Evolutionary conservation across 2,888 invertebrate genomes (phyloP), one percentile per base, ranked within the genome.

Genomic region (Brachyptera risi): DNA sequence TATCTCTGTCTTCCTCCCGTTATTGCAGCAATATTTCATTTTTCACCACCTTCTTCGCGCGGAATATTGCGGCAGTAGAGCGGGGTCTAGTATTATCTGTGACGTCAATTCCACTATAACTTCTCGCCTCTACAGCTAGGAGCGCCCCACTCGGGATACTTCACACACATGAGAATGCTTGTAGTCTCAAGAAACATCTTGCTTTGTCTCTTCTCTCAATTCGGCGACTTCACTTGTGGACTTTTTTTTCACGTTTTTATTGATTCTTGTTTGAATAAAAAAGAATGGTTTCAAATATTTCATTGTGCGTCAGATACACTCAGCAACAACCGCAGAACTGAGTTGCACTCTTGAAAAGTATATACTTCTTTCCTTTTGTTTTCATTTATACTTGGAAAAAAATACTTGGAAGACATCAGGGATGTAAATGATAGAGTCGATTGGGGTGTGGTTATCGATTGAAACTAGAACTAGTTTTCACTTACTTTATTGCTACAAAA

Each of bases 21-120:
- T 61, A 61, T 58, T 61, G 58, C 58, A 19, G 38, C 61, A 49
- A 58, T 58, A 61, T 61, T 61, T 61, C 61, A 57, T 50, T 38
- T 31, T 49, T 56, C 49, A 35, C 49, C 50, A 37, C 49, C 58
- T 40, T 21, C 42, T 54, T 47, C 47, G 9, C 47, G 35, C 37
- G 57, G 51, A 58, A 57, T 49, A 44, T 58, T 61, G 47, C 42
- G 7, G 26, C 9, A 26, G 42, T 17, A 5, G 21, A 47, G 47
- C 47, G 4, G 21, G 47, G n/a, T n/a, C 44, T 19, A 51, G 58
- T 58, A 57, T 61, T 58, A 58, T 57, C 61, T 37, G 57, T 58
- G 31, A 49, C 57, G 57, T 19, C 40, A 24, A 38, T 27, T 31
- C 44, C 21, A 21, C 38, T 37, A 40, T 57, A 61, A 56, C 23